Percentiles rank a stretch among this genome's conserved stretches.
phyloP scores from a whole-genome alignment of 2,888 invertebrate genomes.

The Dinocampus coccinellae region DNA sequence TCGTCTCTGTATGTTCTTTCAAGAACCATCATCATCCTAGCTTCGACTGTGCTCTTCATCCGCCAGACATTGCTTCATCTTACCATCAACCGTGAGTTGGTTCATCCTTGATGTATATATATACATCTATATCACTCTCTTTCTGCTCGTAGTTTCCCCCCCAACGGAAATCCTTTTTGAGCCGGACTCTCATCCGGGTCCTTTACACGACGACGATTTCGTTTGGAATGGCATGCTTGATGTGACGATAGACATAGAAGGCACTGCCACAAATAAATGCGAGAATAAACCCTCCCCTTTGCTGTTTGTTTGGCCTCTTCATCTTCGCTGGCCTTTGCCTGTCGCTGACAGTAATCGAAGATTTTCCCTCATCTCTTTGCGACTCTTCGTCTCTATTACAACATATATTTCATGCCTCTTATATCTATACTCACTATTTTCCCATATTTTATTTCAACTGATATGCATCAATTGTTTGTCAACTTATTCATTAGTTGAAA shows the following conservation, averaged over 20 bases:
- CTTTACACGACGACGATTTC: conserved; percentile 55
- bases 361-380: conserved; percentile 10
- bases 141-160: conserved; percentile 22
- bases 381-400: neutral
- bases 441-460: neutral
- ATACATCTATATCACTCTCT: conserved; percentile 10
- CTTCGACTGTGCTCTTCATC: conserved; percentile 22
- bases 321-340: conserved; percentile 38
- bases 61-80: conserved; percentile 20
- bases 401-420: neutral
- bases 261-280: conserved; percentile 48
- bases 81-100: conserved; percentile 13
- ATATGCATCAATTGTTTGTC: neutral
- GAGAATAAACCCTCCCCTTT: conserved; percentile 47
- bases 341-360: conserved; percentile 38
- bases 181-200: conserved; percentile 45
- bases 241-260: conserved; percentile 51
- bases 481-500: neutral
- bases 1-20: conserved; percentile 19
- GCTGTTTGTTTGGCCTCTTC: conserved; percentile 45
- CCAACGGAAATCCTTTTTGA: conserved; percentile 43
- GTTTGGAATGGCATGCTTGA: conserved; percentile 54
- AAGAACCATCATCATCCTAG: conserved; percentile 32
- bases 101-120: conserved; percentile 11
- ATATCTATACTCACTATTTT: neutral